Conservation (phyloP, 2,113 vertebrate species). For the Oncorhynchus mykiss region DNA sequence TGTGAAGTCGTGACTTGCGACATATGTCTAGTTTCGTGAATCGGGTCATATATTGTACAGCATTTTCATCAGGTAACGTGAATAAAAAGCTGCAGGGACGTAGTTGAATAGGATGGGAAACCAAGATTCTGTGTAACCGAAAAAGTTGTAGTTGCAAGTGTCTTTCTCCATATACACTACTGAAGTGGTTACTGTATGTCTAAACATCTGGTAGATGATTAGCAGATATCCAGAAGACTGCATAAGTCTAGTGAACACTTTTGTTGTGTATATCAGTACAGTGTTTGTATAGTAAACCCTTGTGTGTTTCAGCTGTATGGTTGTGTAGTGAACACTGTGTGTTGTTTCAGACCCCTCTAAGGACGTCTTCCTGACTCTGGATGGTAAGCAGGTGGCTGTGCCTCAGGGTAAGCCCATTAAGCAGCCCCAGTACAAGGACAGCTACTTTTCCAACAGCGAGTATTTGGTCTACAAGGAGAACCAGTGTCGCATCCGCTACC, state of each 20-base stretch:
- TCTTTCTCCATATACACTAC: too few relatives aligned
- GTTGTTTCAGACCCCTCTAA: constrained; percentile 75
- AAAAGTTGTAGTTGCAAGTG: too few relatives aligned
- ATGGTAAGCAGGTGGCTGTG: constrained; percentile 80
- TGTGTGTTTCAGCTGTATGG: background rate
- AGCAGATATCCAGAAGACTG: background rate
- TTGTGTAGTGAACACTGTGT: background rate
- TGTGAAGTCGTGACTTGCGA: too few relatives aligned
- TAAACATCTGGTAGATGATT: background rate
- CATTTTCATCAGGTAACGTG: too few relatives aligned
- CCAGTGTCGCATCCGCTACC: constrained; percentile 85
- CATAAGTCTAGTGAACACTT: background rate
- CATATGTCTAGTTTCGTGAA: too few relatives aligned
- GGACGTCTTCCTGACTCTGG: constrained; percentile 76
- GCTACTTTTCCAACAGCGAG: constrained; percentile 83
- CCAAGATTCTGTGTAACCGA: too few relatives aligned
- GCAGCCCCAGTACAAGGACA: constrained; percentile 67
- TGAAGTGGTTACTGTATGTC: too few relatives aligned
- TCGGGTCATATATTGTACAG: too few relatives aligned
- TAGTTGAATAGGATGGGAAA: too few relatives aligned
- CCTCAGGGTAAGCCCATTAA: constrained; percentile 78
- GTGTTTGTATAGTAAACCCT: too few relatives aligned
- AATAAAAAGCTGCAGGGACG: too few relatives aligned
- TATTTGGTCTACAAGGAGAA: constrained; percentile 90
- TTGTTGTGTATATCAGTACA: too few relatives aligned